Evolutionary conservation across 2,797 vertebrate genomes (phyloP).

Genomic region (Falco biarmicus): DNA sequence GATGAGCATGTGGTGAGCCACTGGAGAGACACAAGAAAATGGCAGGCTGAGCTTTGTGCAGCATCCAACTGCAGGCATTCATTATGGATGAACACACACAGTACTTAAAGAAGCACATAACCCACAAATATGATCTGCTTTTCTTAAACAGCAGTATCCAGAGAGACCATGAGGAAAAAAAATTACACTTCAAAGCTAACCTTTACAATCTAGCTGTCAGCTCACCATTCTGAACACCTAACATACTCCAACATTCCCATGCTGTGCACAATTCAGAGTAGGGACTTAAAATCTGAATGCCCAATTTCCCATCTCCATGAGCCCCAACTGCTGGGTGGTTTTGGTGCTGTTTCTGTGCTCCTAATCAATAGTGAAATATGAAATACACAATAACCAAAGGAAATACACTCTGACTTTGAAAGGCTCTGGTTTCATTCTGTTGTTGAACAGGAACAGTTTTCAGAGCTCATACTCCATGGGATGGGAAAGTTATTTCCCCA

Average conservation of each 20-base stretch:
- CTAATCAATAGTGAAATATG: neutral
- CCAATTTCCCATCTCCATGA: neutral
- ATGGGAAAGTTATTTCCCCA: neutral
- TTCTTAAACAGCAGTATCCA: neutral
- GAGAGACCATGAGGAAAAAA: neutral
- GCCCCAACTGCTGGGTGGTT: accelerated
- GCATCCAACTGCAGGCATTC: neutral
- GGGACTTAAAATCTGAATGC: neutral
- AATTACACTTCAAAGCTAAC: neutral
- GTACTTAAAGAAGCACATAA: neutral
- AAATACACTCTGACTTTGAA: neutral
- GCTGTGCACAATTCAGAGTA: neutral
- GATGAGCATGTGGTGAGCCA: neutral
- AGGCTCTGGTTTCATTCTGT: neutral
- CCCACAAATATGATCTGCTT: neutral
- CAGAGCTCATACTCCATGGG: neutral
- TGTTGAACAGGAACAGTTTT: neutral
- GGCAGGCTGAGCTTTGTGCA: neutral
- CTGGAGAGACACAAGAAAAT: neutral
- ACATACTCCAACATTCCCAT: neutral
- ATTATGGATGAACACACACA: neutral
- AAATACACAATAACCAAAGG: neutral
- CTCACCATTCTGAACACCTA: neutral
- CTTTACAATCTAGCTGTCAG: neutral
- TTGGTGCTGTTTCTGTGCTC: neutral